These are phyloP conservation scores for Lycaon pictus DNA, from an alignment of 2,113 vertebrate genomes.

Conservation along the genomic window DNA sequence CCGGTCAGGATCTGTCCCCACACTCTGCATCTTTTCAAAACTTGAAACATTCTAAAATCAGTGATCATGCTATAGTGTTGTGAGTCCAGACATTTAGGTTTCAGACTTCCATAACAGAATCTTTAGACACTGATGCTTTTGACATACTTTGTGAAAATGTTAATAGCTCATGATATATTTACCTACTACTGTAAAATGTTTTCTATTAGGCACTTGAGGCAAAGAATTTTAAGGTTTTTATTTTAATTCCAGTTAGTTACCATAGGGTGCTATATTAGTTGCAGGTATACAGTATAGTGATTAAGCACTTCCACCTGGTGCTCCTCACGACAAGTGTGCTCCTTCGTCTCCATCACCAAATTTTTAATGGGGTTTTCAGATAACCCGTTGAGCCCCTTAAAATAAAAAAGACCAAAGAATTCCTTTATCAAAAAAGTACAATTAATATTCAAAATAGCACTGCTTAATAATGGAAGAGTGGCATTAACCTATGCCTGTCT, in stretches of 20 bases:
- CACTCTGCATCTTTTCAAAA: not conserved
- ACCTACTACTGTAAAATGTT: not conserved
- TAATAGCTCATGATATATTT: not conserved
- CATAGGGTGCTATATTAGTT: not conserved
- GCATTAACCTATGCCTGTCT: not conserved
- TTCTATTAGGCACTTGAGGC: not conserved
- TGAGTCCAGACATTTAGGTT: not conserved
- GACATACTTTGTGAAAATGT: not conserved
- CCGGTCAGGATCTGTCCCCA: not conserved
- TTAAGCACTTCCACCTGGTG: not conserved
- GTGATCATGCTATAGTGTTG: not conserved
- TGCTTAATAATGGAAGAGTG: not conserved
- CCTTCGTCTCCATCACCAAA: not conserved
- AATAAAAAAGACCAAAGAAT: conserved; percentile 37
- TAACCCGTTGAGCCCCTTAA: not conserved
- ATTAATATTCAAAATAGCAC: conserved; percentile 26
- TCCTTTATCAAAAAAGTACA: not conserved
- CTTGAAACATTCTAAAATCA: not conserved
- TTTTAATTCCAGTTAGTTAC: not conserved
- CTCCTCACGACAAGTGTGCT: not conserved
- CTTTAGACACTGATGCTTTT: not conserved
- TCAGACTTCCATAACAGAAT: not conserved
- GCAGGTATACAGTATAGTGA: not conserved
- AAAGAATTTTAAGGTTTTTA: not conserved
- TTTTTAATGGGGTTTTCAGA: conserved; percentile 19